phyloP scores from a whole-genome alignment of 2,888 invertebrate species.

The Conus canariensis region DNA sequence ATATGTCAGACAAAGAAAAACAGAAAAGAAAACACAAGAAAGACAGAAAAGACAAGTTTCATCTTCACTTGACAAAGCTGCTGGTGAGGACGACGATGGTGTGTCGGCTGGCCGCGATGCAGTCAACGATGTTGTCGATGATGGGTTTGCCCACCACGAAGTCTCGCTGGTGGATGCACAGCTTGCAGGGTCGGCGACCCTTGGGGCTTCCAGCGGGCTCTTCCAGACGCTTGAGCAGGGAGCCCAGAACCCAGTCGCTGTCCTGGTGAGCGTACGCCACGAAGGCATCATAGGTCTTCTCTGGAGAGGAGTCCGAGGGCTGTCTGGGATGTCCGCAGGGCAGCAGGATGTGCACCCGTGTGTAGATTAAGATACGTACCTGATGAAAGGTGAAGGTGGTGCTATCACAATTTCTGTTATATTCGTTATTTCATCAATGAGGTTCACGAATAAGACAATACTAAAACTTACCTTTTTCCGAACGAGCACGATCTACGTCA shows the following conservation, averaged over 20 bases:
- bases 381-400: constrained; percentile 44
- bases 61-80: constrained; percentile 89
- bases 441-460: too few species aligned
- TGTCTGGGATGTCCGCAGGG: constrained; percentile 54
- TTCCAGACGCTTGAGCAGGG: constrained; percentile 89
- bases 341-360: constrained; percentile 65
- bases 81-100: constrained; percentile 93
- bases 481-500: too few species aligned
- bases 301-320: neutral
- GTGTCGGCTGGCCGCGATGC: constrained; percentile 90
- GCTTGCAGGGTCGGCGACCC: constrained; percentile 50
- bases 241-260: constrained; percentile 91
- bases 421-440: neutral
- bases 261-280: constrained; percentile 93
- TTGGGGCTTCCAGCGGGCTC: constrained; percentile 76
- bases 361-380: constrained; percentile 64
- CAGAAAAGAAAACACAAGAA: too few species aligned
- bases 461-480: too few species aligned
- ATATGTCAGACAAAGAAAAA: too few species aligned
- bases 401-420: too few species aligned
- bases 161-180: constrained; percentile 68
- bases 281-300: constrained; percentile 87
- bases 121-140: constrained; percentile 92
- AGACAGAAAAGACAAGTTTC: too few species aligned
- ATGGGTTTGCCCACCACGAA: constrained; percentile 79